Evolutionary conservation across 2,888 invertebrate genomes (phyloP).

Genomic region (Cephus pygmeus): DNA sequence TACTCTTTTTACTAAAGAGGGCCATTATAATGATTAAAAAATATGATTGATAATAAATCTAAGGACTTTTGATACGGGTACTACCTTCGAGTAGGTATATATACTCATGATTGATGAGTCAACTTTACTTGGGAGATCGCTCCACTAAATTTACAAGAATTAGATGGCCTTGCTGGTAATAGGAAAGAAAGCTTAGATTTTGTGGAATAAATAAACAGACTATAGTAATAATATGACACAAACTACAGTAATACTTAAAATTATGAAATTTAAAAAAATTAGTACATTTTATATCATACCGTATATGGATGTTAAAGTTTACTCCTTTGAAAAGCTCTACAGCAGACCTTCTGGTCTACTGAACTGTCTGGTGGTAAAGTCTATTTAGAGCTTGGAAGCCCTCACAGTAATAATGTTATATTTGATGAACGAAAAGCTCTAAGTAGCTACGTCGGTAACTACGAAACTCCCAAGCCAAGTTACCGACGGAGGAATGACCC

Average conservation of each 20-base stretch:
- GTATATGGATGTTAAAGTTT: not conserved
- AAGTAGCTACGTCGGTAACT: not conserved
- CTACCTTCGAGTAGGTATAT: not conserved
- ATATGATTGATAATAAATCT: slow-evolving; percentile 6
- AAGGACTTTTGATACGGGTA: not conserved
- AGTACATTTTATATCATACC: not conserved
- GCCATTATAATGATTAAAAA: not conserved
- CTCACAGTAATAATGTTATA: not conserved
- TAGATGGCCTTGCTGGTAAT: not conserved
- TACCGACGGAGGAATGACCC: not conserved
- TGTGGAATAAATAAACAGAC: not conserved
- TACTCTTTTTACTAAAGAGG: not conserved
- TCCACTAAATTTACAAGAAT: not conserved
- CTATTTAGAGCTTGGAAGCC: not conserved
- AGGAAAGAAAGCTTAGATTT: not conserved
- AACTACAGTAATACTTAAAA: not conserved
- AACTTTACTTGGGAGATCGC: not conserved
- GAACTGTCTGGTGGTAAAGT: not conserved
- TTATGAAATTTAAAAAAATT: not conserved
- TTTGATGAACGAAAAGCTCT: not conserved
- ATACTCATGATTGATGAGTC: not conserved
- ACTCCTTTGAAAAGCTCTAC: not conserved
- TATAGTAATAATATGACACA: not conserved
- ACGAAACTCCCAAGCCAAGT: not conserved
- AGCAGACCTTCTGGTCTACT: not conserved